phyloP scores from a whole-genome alignment of 2,113 vertebrate genomes.

The Gnathonemus echidnorhynchus region DNA sequence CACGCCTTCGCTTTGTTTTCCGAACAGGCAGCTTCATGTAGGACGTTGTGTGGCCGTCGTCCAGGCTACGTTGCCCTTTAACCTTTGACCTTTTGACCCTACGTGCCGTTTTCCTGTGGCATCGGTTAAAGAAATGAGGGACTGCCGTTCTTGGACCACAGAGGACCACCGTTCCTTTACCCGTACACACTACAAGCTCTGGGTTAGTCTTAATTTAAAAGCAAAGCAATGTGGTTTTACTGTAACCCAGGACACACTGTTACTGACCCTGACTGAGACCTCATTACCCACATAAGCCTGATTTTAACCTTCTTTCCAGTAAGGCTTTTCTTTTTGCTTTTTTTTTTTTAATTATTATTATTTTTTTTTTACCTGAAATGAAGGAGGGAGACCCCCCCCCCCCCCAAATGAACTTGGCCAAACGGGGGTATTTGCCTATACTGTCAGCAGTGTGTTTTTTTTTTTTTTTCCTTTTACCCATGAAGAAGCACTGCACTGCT shows the following conservation, averaged over 20 bases:
- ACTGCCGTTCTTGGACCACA: not conserved
- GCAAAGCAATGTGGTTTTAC: not conserved
- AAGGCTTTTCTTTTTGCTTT: not conserved
- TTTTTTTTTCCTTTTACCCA: not conserved
- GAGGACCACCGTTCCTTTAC: not conserved
- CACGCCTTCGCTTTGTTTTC: not conserved
- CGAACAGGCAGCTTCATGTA: not conserved
- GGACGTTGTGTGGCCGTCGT: not conserved
- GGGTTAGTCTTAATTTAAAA: not conserved
- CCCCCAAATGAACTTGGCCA: not conserved
- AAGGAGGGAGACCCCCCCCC: not conserved
- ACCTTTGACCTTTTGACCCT: not conserved
- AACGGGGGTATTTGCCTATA: not conserved
- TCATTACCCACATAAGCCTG: not conserved
- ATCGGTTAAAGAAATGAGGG: not conserved
- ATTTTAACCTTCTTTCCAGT: not conserved
- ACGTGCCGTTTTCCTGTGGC: not conserved
- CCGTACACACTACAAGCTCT: not conserved
- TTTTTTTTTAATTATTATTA: not conserved
- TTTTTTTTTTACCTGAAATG: not conserved
- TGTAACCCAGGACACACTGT: not conserved
- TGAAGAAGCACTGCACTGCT: not conserved
- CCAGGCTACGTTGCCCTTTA: not conserved
- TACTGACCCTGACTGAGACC: not conserved
- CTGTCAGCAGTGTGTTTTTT: not conserved